These are phyloP conservation scores for Himalopsyche anomala DNA, from an alignment of 2,888 invertebrate species.

Conservation along the genomic window DNA sequence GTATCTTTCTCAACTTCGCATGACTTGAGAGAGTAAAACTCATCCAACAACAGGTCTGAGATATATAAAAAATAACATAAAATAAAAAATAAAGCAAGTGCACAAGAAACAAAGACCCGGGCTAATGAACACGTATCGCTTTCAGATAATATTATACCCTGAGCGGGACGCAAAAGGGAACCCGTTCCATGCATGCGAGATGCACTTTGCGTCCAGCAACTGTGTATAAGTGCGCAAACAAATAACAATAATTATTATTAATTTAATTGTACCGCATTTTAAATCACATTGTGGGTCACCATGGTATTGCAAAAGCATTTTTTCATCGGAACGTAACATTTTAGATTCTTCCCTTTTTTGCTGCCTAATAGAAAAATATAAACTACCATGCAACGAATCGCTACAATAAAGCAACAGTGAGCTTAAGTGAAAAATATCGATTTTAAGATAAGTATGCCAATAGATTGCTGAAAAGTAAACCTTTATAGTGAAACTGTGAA, in stretches of 20 bases:
- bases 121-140: conserved; percentile 60
- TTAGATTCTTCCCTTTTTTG: too few relatives aligned
- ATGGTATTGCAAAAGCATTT: not conserved
- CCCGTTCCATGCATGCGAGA: conserved; percentile 17
- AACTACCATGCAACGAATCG: too few relatives aligned
- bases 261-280: conserved; percentile 22
- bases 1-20: conserved; percentile 17
- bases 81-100: conserved; percentile 51
- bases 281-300: not conserved
- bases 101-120: conserved; percentile 57
- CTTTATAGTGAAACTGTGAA: too few relatives aligned
- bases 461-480: too few relatives aligned
- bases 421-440: too few relatives aligned
- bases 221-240: conserved; percentile 8
- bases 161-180: conserved; percentile 14
- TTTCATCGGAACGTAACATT: too few relatives aligned
- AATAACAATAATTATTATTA: conserved; percentile 41
- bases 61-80: conserved; percentile 38
- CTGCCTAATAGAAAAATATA: too few relatives aligned
- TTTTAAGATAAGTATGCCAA: too few relatives aligned
- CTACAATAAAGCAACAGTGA: too few relatives aligned
- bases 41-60: conserved; percentile 41
- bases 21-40: conserved; percentile 48
- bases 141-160: conserved; percentile 57
- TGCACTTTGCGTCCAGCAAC: conserved; percentile 20